These are phyloP conservation scores for Drosophila leonis DNA, from an alignment of 2,888 invertebrate species.

Conservation along the genomic window DNA sequence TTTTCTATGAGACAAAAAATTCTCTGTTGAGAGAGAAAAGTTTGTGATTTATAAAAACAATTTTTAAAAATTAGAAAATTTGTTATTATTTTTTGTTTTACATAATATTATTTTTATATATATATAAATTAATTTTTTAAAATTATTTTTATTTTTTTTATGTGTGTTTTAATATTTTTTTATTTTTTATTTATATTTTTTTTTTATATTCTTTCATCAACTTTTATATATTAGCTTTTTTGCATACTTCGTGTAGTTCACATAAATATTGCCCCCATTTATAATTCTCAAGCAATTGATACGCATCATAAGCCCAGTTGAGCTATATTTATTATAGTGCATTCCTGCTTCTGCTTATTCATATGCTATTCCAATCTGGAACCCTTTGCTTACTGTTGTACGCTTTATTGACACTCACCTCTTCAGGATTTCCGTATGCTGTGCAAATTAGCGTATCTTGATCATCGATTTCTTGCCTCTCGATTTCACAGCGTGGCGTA, in stretches of 20 bases:
- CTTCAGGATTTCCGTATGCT: slow-evolving; percentile 91
- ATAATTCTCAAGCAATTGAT: neutral
- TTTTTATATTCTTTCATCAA: too few species aligned
- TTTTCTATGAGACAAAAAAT: too few species aligned
- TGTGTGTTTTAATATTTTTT: neutral
- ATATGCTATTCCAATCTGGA: neutral
- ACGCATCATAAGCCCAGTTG: neutral
- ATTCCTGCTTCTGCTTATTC: neutral
- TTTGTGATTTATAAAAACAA: too few species aligned
- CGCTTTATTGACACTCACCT: slow-evolving; percentile 74
- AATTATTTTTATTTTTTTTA: neutral
- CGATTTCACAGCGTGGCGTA: slow-evolving; percentile 93
- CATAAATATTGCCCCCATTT: neutral
- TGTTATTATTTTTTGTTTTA: too few species aligned
- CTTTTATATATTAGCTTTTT: neutral
- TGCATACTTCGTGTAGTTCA: neutral
- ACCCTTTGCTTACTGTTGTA: slow-evolving; percentile 1
- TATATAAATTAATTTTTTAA: neutral
- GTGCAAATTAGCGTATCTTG: slow-evolving; percentile 92
- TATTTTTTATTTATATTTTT: neutral
- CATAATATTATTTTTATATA: neutral
- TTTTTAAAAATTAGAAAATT: too few species aligned
- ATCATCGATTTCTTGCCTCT: slow-evolving; percentile 90
- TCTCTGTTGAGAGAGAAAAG: too few species aligned
- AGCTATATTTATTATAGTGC: neutral